Conservation (phyloP, 2,888 invertebrate species). For the Biston stratarius region DNA sequence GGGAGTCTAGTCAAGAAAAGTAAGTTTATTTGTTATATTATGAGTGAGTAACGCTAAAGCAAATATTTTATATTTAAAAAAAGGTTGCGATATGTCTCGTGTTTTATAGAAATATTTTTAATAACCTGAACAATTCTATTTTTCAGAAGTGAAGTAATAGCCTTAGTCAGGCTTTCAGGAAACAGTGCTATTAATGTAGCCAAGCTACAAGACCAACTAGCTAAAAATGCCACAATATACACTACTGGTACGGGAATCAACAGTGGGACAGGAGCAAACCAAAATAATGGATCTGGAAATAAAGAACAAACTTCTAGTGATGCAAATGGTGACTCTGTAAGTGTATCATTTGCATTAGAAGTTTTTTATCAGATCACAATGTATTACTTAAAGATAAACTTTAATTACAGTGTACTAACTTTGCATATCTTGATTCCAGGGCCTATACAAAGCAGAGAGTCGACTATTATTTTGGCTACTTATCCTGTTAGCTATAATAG, state of each 20-base stretch:
- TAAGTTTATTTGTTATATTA: constrained; percentile 55
- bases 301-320: constrained; percentile 60
- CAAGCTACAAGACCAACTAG: constrained; percentile 89
- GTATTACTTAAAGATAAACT: neutral
- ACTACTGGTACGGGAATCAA: constrained; percentile 63
- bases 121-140: neutral
- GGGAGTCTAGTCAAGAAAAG: constrained; percentile 86
- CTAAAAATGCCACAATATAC: constrained; percentile 79
- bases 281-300: constrained; percentile 49
- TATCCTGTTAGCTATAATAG: constrained; percentile 90
- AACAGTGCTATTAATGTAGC: constrained; percentile 90
- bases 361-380: neutral
- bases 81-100: no score
- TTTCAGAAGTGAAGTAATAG: constrained; percentile 90
- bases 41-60: no score
- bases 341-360: constrained; percentile 35
- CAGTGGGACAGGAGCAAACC: constrained; percentile 41
- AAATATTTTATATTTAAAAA: neutral
- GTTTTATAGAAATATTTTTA: no score
- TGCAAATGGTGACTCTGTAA: constrained; percentile 71
- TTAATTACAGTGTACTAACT: neutral
- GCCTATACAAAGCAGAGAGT: constrained; percentile 90
- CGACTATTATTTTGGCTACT: constrained; percentile 92
- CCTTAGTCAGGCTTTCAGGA: constrained; percentile 89
- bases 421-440: constrained; percentile 77